A percentile compares a stretch with the other conserved stretches of the same genome.
Evolutionary conservation across 2,888 invertebrate species (phyloP).

Genomic region (Physocephala rufipes): DNA sequence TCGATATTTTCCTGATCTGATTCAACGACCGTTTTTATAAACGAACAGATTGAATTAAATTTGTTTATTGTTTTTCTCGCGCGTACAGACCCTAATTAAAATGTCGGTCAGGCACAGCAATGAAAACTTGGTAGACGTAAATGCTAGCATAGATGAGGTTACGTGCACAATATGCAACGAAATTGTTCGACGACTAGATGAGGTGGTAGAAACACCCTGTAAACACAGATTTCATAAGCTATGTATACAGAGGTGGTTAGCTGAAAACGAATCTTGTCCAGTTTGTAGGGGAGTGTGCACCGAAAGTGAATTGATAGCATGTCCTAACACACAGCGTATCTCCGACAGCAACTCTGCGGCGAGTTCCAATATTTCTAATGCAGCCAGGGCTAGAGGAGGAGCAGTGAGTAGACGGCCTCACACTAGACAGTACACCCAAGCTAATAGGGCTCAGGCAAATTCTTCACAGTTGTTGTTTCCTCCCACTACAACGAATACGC

Average conservation of each 20-base stretch:
- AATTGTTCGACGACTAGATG: neutral
- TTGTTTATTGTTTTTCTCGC: too few relatives aligned
- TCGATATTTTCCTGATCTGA: too few relatives aligned
- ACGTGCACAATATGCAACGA: slow-evolving; percentile 1
- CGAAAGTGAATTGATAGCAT: neutral
- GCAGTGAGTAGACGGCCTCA: neutral
- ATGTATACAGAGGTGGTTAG: slow-evolving; percentile 5
- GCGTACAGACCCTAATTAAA: neutral
- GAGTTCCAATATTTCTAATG: neutral
- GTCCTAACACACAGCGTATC: neutral
- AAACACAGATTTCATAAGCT: slow-evolving; percentile 1
- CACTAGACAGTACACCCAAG: neutral
- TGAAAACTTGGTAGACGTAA: neutral
- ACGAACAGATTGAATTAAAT: too few relatives aligned
- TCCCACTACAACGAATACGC: neutral
- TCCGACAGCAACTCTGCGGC: neutral
- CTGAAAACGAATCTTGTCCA: neutral
- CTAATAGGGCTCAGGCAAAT: neutral
- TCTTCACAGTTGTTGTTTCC: neutral
- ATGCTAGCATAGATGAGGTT: neutral
- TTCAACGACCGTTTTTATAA: too few relatives aligned
- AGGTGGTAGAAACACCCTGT: slow-evolving; percentile 4
- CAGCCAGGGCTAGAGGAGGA: neutral
- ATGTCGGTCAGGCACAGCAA: slow-evolving; percentile 3
- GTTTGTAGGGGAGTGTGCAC: neutral